phyloP scores from a whole-genome alignment of 2,797 vertebrate species.

The Schizopygopsis malacanthus region DNA sequence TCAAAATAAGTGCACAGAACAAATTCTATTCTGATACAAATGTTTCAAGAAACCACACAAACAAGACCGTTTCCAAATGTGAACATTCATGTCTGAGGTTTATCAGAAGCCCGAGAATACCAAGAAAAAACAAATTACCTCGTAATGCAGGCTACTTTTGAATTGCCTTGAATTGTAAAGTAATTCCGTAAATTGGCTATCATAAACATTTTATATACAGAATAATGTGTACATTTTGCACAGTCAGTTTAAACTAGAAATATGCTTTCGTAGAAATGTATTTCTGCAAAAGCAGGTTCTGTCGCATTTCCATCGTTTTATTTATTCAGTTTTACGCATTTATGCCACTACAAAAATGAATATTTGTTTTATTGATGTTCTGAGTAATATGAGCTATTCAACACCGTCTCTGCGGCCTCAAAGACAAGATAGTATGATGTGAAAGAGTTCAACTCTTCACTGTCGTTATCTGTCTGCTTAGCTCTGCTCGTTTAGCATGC shows the following conservation, averaged over 20 bases:
- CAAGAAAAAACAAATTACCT: not conserved
- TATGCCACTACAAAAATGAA: not conserved
- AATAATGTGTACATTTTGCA: not conserved
- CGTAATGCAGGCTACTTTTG: not conserved
- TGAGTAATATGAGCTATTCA: not conserved
- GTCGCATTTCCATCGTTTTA: not conserved
- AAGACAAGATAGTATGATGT: not conserved
- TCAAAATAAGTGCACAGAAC: not conserved
- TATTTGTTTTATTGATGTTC: not conserved
- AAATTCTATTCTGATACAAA: not conserved
- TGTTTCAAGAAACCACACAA: not conserved
- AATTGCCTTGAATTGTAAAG: not conserved
- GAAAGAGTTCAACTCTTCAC: not conserved
- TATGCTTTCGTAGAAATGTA: not conserved
- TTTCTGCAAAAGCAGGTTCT: not conserved
- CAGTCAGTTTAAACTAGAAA: not conserved
- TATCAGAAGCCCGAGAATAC: not conserved
- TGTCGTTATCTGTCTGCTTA: not conserved
- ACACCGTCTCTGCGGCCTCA: not conserved
- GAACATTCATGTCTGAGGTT: not conserved
- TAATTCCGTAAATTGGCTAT: not conserved
- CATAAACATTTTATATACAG: not conserved
- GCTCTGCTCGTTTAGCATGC: conserved; percentile 34
- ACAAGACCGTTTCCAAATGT: not conserved
- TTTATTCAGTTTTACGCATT: not conserved